A percentile compares a stretch with the other conserved stretches of the same genome.
phyloP scores from a whole-genome alignment of 2,113 vertebrate species.

The Mus musculus region DNA sequence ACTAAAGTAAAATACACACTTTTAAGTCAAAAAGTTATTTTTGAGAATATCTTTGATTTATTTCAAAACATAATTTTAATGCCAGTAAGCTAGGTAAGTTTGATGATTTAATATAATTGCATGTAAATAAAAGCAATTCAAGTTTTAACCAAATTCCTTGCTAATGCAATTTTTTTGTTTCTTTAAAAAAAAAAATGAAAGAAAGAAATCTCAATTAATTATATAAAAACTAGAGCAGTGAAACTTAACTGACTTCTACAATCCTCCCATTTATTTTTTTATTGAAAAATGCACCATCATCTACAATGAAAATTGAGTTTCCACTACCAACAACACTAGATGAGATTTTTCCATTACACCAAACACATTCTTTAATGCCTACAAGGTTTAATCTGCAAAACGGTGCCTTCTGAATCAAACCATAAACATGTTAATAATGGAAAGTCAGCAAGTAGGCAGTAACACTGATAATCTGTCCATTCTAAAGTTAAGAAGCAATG shows the following conservation, averaged over 20 bases:
- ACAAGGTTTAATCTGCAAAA: slow-evolving; percentile 38
- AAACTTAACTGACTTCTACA: slow-evolving; percentile 50
- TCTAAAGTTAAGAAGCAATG: background rate
- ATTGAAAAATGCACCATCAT: background rate
- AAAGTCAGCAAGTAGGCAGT: slow-evolving; percentile 31
- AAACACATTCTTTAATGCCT: slow-evolving; percentile 18
- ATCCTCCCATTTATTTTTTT: slow-evolving; percentile 30
- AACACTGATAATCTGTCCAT: background rate
- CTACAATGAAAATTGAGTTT: background rate
- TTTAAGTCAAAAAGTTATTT: slow-evolving; percentile 28
- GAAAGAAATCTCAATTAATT: slow-evolving; percentile 5
- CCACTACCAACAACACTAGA: background rate
- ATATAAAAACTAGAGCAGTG: background rate
- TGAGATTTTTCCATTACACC: background rate
- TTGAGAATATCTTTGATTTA: background rate
- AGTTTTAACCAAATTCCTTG: slow-evolving; percentile 5
- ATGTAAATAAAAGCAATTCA: background rate
- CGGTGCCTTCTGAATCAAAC: background rate
- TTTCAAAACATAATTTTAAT: slow-evolving; percentile 54
- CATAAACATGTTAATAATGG: slow-evolving; percentile 29
- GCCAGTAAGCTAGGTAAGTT: background rate
- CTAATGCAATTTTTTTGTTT: background rate
- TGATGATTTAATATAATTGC: slow-evolving; percentile 15
- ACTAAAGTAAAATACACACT: slow-evolving; percentile 3
- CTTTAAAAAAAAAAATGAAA: background rate